Base-by-base conservation (phyloP, 1,140 invertebrate genomes). In the Meloidogyne floridensis region DNA sequence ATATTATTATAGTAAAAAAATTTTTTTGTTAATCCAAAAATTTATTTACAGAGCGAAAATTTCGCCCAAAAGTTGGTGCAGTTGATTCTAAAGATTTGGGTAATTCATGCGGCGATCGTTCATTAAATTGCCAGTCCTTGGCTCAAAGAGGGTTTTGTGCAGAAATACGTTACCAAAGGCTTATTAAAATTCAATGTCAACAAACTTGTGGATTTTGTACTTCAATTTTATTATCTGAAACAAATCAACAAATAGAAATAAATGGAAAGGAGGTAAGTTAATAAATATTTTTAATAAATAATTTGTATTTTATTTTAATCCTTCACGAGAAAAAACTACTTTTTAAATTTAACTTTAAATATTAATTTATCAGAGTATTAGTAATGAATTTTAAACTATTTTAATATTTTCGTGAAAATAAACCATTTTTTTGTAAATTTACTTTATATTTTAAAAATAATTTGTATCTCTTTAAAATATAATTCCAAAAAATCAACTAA, bases 111-210 rank as follows among this genome's bases (percentile, higher is more conserved):
- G 65, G 59, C 53, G 82, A 83, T 20, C 47, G 70, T 11, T 82
- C 72, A n/a, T 32, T 20, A 20, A 75, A 81, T n/a, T 81, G 80
- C 10, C 43, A 56, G 7, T 51, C 53, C 13, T 54, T 81, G 18
- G 75, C 56, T 4, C 13, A 79, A 54, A 80, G 56, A 43, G 80
- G 80, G 5, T 81, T 81, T 54, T 81, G 80, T 71, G 20, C 70
- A 18, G 74, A 81, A 43, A 56, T 81, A 15, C 72, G 72, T 51
- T 75, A 81, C 69, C 59, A 56, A 5, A 73, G 80, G 13, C 73
- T 81, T n/a, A 81, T 81, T 47, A 70, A 77, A 69, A 75, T 81
- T 18, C 80, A 81, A 53, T 81, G 80, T 47, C 53, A 75, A 77
- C 72, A 77, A n/a, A 78, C 80, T 0, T 81, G 80, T 71, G 75